phyloP scores from a whole-genome alignment of 1,140 invertebrate genomes.

The Diprion similis region DNA sequence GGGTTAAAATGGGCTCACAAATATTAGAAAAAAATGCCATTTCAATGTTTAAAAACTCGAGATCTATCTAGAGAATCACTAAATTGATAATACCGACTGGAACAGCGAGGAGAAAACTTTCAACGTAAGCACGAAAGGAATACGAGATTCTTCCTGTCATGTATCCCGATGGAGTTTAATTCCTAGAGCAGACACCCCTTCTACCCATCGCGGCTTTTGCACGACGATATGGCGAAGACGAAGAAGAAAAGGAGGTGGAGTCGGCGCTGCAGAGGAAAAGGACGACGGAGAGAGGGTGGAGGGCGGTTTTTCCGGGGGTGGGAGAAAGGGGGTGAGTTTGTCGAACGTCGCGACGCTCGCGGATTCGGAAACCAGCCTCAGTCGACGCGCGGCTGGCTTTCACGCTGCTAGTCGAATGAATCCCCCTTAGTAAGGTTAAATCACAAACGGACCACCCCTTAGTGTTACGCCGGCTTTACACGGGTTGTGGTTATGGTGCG shows the following conservation, averaged over 20 bases:
- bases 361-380: slow-evolving; percentile 39
- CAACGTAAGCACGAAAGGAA: too few relatives aligned
- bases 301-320: not conserved
- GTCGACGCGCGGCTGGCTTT: slow-evolving; percentile 42
- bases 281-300: not conserved
- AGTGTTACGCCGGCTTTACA: not conserved
- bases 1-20: not conserved
- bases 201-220: slow-evolving; percentile 30
- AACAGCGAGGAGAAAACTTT: too few relatives aligned
- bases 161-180: slow-evolving; percentile 36
- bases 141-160: too few relatives aligned
- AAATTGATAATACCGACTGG: too few relatives aligned
- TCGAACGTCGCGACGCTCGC: slow-evolving; percentile 13
- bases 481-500: not conserved
- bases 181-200: slow-evolving; percentile 44
- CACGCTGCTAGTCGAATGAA: slow-evolving; percentile 17
- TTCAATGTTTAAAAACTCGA: too few relatives aligned
- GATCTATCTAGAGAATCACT: too few relatives aligned
- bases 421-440: not conserved
- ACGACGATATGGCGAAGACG: slow-evolving; percentile 21
- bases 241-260: slow-evolving; percentile 1
- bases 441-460: not conserved
- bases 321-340: not conserved
- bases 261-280: not conserved
- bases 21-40: not conserved